Evolutionary conservation across 2,113 vertebrate species (phyloP).

Genomic region (Tor tambroides): DNA sequence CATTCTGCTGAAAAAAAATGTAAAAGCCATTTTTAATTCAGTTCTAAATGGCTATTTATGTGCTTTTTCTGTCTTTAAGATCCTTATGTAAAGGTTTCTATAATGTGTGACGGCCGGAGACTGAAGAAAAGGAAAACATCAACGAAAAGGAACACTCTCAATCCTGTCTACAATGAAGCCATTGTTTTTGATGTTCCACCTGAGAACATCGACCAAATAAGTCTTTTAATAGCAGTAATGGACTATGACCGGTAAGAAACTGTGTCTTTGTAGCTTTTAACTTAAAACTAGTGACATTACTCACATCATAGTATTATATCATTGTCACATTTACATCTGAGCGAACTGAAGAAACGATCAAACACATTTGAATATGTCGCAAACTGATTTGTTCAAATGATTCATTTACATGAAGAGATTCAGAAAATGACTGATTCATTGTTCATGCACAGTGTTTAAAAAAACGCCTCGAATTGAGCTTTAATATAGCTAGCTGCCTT

Average conservation of each 20-base stretch:
- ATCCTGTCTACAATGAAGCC: conserved; percentile 98
- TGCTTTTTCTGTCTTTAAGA: conserved; percentile 73
- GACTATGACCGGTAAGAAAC: conserved; percentile 95
- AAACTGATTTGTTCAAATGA: not conserved
- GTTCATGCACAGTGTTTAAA: not conserved
- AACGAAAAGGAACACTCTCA: conserved; percentile 96
- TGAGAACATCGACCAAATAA: conserved; percentile 98
- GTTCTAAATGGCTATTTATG: not conserved
- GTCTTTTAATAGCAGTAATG: conserved; percentile 96
- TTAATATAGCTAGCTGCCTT: not conserved
- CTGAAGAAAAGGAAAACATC: conserved; percentile 99
- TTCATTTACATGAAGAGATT: not conserved
- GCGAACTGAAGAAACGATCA: not conserved
- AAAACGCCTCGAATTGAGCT: no score
- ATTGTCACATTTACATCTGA: not conserved
- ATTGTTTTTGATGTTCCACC: conserved; percentile 98
- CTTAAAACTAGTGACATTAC: not conserved
- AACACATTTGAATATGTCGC: not conserved
- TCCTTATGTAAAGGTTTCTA: conserved; percentile 97
- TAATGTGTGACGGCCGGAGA: conserved; percentile 95
- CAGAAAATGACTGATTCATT: not conserved
- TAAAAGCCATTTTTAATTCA: not conserved
- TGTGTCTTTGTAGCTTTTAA: not conserved
- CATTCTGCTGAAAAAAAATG: not conserved
- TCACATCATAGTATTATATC: not conserved